Percentiles rank a stretch among this genome's conserved stretches.
Evolutionary conservation across 2,797 vertebrate species (phyloP).

Genomic region (Gorsachius magnificus): DNA sequence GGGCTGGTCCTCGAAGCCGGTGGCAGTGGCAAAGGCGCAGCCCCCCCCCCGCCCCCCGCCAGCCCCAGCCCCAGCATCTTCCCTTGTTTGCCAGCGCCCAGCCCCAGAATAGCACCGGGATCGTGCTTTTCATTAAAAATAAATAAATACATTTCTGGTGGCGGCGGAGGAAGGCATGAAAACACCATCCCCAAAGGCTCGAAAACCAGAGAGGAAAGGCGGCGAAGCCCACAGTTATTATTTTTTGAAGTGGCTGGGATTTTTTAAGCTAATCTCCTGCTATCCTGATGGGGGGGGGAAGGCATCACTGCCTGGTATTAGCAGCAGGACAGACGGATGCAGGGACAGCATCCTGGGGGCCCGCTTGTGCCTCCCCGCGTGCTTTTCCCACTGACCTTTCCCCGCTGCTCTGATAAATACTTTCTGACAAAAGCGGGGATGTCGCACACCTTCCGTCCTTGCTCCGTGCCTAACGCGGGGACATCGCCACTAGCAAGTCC

Average conservation of each 20-base stretch:
- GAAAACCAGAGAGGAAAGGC: not conserved
- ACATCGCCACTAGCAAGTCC: conserved; percentile 8
- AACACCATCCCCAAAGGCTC: not conserved
- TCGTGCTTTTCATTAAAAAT: not conserved
- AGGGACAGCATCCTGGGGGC: not conserved
- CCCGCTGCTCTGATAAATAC: conserved; percentile 11
- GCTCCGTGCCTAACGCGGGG: not conserved
- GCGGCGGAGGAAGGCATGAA: not conserved
- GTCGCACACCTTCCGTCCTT: conserved; percentile 24
- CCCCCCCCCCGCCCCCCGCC: not conserved
- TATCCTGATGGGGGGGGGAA: not conserved
- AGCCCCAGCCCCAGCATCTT: not conserved
- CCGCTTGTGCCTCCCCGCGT: not conserved
- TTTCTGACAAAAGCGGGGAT: conserved; percentile 36
- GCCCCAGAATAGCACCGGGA: not conserved
- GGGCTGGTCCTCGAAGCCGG: not conserved
- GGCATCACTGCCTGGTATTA: not conserved
- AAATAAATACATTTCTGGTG: not conserved
- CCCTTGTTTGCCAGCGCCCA: not conserved
- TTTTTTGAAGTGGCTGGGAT: not conserved
- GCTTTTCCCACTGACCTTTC: conserved; percentile 33
- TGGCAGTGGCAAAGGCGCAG: accelerated
- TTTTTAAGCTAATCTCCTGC: not conserved
- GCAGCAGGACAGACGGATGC: not conserved
- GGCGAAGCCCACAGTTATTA: not conserved